Evolutionary conservation across 2,888 invertebrate species (phyloP), one percentile per base, ranked within the genome.

Genomic region (Lacanobia wlatinum): DNA sequence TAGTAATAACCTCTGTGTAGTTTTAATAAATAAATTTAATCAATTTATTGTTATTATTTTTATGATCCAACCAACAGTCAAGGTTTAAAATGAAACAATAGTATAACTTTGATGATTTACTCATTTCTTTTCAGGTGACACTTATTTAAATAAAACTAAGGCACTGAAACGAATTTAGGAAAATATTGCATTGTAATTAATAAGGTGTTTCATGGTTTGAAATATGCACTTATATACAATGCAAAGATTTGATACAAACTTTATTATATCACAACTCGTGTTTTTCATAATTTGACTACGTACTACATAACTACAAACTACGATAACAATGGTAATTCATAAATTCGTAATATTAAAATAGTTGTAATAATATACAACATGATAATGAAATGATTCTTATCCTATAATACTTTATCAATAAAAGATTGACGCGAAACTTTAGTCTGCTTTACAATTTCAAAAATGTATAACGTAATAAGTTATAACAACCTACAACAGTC

Each of bases 1-100:
- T 93, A 93, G 92, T 89, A 90, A 92, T 91, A 92, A 92, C 91
- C 91, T 93, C 93, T 93, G 90, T 94, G 95, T 96, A 96, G 94
- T 93, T 95, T 94, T 93, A 95, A 92, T 94, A 93, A 95, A 95
- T 94, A 95, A 94, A 94, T 90, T 93, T 92, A 93, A 92, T 92
- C 92, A 92, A 92, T 61, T 64, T 88, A 76, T 82, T 82, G 84
- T 71, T 81, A 78, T 83, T 87, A 75, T 89, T 87, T 34, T 34
- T 34, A n/a, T 67, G 50, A 14, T 59, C 10, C 12, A 38, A 52
- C 4, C 9, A 28, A n/a, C 23, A 34, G 23, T 73, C n/a, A 6
- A 46, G 14, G 23, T 43, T 66, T 34, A 1, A 80, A 88, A 91
- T 85, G 75, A 88, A 90, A 91, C 87, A 80, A 80, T 23, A 61